phyloP scores from a whole-genome alignment of 2,113 vertebrate genomes.

The Anthoscopus minutus region DNA sequence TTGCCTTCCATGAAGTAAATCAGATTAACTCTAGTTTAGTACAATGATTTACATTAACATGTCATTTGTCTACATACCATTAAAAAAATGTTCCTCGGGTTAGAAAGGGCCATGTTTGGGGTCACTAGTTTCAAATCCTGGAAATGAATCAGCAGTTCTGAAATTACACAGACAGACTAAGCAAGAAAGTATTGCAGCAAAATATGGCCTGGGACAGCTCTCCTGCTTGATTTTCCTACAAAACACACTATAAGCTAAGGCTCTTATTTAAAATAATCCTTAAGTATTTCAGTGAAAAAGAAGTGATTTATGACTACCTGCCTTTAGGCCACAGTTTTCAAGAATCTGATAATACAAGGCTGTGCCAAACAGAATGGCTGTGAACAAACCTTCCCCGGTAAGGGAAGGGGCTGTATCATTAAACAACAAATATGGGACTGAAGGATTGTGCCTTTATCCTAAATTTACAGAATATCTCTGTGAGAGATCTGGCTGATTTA shows the following conservation, averaged over 20 bases:
- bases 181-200: not conserved
- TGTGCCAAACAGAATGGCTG: not conserved
- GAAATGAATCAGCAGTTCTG: constrained; percentile 62
- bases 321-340: not conserved
- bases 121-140: constrained; percentile 14
- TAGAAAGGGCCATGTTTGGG: not conserved
- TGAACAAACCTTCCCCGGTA: not conserved
- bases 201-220: not conserved
- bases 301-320: not conserved
- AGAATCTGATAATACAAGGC: not conserved
- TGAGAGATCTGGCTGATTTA: not conserved
- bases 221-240: not conserved
- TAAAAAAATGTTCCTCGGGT: constrained; percentile 32
- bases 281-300: not conserved
- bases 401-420: not conserved
- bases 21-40: constrained; percentile 35
- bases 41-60: constrained; percentile 53
- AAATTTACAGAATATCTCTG: not conserved
- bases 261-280: not conserved
- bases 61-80: constrained; percentile 43
- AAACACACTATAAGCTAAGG: not conserved
- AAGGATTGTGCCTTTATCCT: not conserved
- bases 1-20: constrained; percentile 4
- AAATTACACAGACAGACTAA: not conserved
- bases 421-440: not conserved